These are phyloP conservation scores for Ruditapes philippinarum DNA, from an alignment of 1,140 invertebrate genomes.

Conservation along the genomic window DNA sequence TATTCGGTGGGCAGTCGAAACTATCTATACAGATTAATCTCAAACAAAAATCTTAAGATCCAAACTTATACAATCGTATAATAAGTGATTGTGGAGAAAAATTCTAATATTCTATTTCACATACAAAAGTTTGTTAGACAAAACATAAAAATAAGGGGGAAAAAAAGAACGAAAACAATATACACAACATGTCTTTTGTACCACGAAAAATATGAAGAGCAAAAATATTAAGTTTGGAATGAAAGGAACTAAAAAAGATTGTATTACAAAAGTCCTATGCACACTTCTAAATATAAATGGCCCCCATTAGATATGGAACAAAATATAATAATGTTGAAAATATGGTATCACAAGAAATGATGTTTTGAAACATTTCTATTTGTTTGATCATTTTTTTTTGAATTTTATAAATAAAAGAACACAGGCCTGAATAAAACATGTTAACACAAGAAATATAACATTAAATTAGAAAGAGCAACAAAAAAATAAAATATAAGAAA, in stretches of 20 bases:
- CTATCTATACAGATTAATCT: too few species aligned
- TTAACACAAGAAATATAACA: background rate
- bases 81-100: too few species aligned
- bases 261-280: background rate
- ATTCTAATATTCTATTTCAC: too few species aligned
- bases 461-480: background rate
- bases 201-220: background rate
- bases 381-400: background rate
- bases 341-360: conserved; percentile 11
- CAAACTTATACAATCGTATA: too few species aligned
- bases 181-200: background rate
- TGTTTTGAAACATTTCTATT: background rate
- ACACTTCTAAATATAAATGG: conserved; percentile 16
- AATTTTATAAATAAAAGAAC: background rate
- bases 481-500: background rate
- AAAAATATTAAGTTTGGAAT: conserved; percentile 9
- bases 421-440: background rate
- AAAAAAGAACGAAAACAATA: background rate
- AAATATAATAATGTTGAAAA: background rate
- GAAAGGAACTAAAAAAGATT: conserved; percentile 7
- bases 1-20: too few species aligned
- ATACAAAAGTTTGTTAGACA: too few species aligned
- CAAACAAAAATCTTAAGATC: too few species aligned
- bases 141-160: too few species aligned
- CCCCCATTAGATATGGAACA: conserved; percentile 23